A percentile compares a stretch with the other conserved stretches of the same genome.
These are phyloP conservation scores for Eudasyphora cyanicolor DNA, from an alignment of 2,888 invertebrate genomes.

Conservation along the genomic window DNA sequence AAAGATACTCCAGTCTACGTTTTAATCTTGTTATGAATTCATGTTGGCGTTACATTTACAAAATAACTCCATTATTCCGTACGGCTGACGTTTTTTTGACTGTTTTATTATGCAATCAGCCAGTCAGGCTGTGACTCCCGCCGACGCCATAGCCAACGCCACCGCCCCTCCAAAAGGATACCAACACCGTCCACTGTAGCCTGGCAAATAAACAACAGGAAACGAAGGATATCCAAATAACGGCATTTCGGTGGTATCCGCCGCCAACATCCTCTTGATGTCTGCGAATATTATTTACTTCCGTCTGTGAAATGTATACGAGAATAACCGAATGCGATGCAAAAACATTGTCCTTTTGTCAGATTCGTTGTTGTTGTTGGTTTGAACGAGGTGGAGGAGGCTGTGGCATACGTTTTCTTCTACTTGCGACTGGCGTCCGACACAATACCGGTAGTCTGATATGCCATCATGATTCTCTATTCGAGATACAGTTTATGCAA, in stretches of 20 bases:
- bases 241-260: conserved; percentile 44
- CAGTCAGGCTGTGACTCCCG: too few relatives aligned
- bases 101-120: conserved; percentile 22
- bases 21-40: conserved; percentile 28
- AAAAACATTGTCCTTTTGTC: conserved; percentile 10
- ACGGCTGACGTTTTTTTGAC: conserved; percentile 4
- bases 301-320: conserved; percentile 57
- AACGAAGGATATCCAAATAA: conserved; percentile 46
- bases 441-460: background rate
- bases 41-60: conserved; percentile 26
- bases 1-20: background rate
- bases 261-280: conserved; percentile 53
- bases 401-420: too few relatives aligned
- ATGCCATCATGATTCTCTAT: background rate
- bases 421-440: background rate
- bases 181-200: background rate
- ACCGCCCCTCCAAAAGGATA: background rate
- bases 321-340: too few relatives aligned
- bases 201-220: conserved; percentile 27
- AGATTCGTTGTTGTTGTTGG: background rate
- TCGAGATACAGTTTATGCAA: background rate
- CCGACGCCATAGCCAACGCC: background rate
- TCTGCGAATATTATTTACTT: conserved; percentile 56
- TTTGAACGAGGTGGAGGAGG: too few relatives aligned
- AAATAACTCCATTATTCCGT: conserved; percentile 28